phyloP scores from a whole-genome alignment of 1,140 invertebrate species.

The Battus philenor region DNA sequence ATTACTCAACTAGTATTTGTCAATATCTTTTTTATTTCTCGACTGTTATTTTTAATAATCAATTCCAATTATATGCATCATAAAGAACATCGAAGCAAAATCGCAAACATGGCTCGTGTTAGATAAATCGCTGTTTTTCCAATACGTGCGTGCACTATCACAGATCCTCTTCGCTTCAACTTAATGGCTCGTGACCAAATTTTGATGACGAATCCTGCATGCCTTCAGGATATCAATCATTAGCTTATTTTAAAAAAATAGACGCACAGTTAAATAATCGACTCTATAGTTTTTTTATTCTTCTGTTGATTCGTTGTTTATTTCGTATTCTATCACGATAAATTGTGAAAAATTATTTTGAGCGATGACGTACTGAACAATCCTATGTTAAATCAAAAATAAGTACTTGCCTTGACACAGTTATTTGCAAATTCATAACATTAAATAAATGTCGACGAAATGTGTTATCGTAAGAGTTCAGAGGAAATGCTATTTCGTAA shows the following conservation, averaged over 20 bases:
- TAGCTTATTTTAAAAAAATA: not conserved
- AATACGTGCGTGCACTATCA: not conserved
- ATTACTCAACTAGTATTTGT: no score
- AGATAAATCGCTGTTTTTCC: not conserved
- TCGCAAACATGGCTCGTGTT: no score
- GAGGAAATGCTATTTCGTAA: constrained; percentile 38
- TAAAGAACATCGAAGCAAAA: no score
- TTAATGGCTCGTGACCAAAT: constrained; percentile 44
- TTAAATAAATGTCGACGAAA: constrained; percentile 20
- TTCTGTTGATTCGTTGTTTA: no score
- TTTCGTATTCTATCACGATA: not conserved
- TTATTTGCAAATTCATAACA: constrained; percentile 7
- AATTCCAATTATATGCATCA: no score
- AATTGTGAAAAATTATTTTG: no score
- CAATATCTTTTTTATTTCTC: no score
- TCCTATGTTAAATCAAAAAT: no score
- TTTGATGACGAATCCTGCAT: constrained; percentile 33
- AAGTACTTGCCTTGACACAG: no score
- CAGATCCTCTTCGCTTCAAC: constrained; percentile 7
- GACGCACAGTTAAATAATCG: not conserved
- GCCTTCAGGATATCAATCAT: constrained; percentile 47
- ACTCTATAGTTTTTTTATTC: no score
- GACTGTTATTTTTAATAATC: no score
- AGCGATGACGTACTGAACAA: no score
- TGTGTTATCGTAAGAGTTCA: constrained; percentile 20